phyloP scores from a whole-genome alignment of 2,888 invertebrate genomes.

The Cistogaster globosa region DNA sequence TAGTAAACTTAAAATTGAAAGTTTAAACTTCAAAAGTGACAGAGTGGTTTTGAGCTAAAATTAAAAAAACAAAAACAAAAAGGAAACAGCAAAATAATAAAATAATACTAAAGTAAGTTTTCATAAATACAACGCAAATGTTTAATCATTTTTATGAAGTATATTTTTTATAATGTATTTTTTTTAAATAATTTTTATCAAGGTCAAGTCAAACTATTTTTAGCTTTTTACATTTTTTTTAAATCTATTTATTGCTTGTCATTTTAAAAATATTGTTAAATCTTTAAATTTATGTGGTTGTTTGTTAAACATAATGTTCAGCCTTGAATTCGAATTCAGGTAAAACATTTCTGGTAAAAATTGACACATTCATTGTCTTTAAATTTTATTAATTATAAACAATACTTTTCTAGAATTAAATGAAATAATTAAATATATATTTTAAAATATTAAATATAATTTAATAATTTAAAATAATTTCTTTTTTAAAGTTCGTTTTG shows the following conservation, averaged over 20 bases:
- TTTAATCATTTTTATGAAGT: not conserved
- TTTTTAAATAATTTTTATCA: not conserved
- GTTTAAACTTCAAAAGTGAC: conserved; percentile 1
- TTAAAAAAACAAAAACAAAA: too few species aligned
- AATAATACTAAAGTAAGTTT: conserved; percentile 57
- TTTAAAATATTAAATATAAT: too few species aligned
- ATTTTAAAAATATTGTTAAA: conserved; percentile 13
- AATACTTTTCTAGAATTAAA: too few species aligned
- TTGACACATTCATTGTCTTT: not conserved
- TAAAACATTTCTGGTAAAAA: not conserved
- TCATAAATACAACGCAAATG: not conserved
- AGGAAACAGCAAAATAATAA: not conserved
- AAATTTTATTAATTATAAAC: too few species aligned
- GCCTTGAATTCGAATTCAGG: not conserved
- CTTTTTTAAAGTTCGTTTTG: not conserved
- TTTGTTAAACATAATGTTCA: not conserved
- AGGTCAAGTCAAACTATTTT: conserved; percentile 45
- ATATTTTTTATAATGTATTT: too few species aligned
- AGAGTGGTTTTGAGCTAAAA: not conserved
- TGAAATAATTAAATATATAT: too few species aligned
- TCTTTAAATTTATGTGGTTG: not conserved
- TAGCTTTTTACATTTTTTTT: conserved; percentile 28
- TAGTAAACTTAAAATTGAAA: conserved; percentile 50
- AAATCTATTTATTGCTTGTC: conserved; percentile 11
- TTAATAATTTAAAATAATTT: too few species aligned